Base-by-base conservation (phyloP, 64 coral and sea anemone species). In the Stichodactyla helianthus region DNA sequence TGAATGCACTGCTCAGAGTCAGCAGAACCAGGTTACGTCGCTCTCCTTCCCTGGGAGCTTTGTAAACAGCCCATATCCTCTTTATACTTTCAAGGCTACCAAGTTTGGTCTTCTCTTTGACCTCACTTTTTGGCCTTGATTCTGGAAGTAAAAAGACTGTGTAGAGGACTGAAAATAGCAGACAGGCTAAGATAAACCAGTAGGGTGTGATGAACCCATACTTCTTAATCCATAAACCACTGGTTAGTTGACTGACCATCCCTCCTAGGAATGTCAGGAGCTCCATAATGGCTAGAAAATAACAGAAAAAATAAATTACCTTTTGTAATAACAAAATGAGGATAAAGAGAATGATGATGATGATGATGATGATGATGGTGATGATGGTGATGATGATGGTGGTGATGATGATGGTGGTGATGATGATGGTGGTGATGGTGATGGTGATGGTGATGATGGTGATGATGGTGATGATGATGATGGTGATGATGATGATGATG, bases 201-300 rank as follows among this genome's bases (percentile, higher is more conserved):
- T 89, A 89, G 5, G 94, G 94, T 11, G 88, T 62, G n/a, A 87
- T 93, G 59, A 93, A 96, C 0, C 91, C 88, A 57, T 86, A 79
- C 8, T 23, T 93, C 6, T 86, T 53, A 9, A 96, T 96, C 94
- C 94, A 96, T 25, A 96, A 79, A n/a, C 94, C 94, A 77, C 94
- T 96, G 22, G 94, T 96, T 51, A 93, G 53, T 84, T 93, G 91
- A 88, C 94, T 96, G 9, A 96, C n/a, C 61, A 92, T 87, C 17
- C 90, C 94, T 64, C 84, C 88, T 51, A 58, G 9, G 59, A 93
- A 93, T 51, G 83, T 87, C 52, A 93, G 61, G 50, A 96, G 77
- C 83, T 96, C 91, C 52, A 96, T 84, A 28, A 96, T 86, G 5
- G 88, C 94, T 96, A 67, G 10, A 58, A 80, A n/a, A n/a, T n/a